Conservation (phyloP, 2,113 vertebrate genomes). For the Chlorodrepanis virens region DNA sequence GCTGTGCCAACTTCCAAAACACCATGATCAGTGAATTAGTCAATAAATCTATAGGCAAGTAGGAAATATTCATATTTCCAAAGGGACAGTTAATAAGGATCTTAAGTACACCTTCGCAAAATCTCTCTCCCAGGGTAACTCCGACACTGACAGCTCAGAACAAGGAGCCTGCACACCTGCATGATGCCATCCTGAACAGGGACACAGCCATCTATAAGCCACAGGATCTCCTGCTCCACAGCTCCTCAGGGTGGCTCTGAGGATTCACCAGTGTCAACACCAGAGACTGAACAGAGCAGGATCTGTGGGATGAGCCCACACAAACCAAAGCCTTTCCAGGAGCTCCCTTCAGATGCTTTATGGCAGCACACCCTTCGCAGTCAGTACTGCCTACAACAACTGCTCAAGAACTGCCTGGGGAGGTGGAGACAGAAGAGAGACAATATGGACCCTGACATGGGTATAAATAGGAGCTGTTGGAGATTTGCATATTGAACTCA, state of each 20-base stretch:
- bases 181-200: neutral
- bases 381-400: neutral
- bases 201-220: neutral
- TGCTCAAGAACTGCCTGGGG: neutral
- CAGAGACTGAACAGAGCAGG: neutral
- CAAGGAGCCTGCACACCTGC: neutral
- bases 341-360: neutral
- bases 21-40: neutral
- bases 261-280: fast-evolving
- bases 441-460: neutral
- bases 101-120: neutral
- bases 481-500: neutral
- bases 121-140: neutral
- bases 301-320: neutral
- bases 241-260: neutral
- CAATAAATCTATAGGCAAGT: neutral
- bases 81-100: neutral
- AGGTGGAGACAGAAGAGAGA: neutral
- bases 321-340: neutral
- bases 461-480: conserved; percentile 1
- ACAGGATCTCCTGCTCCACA: neutral
- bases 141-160: neutral
- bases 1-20: neutral
- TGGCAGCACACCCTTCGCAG: fast-evolving
- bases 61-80: neutral